These are phyloP conservation scores for Dryobotodes eremita DNA, from an alignment of 2,888 invertebrate species.

Conservation along the genomic window DNA sequence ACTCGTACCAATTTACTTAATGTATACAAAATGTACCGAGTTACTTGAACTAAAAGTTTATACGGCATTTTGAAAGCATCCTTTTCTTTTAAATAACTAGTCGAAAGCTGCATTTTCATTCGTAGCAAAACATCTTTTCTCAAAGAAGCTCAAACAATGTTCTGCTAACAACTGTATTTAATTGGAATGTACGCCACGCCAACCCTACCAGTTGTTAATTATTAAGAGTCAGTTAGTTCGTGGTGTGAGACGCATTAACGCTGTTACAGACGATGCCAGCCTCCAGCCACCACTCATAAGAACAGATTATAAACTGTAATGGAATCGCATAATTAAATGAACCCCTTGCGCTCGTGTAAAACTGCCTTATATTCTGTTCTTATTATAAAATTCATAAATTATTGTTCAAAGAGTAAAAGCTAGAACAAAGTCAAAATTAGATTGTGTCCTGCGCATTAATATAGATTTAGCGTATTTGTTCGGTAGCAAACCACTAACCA, in stretches of 20 bases:
- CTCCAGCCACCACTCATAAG: slow-evolving; percentile 40
- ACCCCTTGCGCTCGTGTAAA: slow-evolving; percentile 49
- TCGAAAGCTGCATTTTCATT: slow-evolving; percentile 1
- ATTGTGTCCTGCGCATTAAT: slow-evolving; percentile 18
- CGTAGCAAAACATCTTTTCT: slow-evolving; percentile 4
- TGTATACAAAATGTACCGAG: background rate
- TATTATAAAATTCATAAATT: slow-evolving; percentile 23
- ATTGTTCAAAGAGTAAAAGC: slow-evolving; percentile 8
- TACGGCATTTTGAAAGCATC: background rate
- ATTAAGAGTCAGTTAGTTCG: slow-evolving; percentile 84
- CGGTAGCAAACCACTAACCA: slow-evolving; percentile 37
- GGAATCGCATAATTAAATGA: slow-evolving; percentile 58
- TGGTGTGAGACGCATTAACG: slow-evolving; percentile 79
- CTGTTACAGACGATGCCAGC: slow-evolving; percentile 72
- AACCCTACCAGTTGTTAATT: slow-evolving; percentile 77
- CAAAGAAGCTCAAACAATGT: slow-evolving; percentile 5
- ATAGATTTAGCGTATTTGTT: slow-evolving; percentile 38
- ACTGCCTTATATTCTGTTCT: slow-evolving; percentile 20
- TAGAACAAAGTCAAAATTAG: slow-evolving; percentile 22
- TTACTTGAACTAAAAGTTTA: background rate
- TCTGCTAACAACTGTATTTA: slow-evolving; percentile 23
- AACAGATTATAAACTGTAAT: slow-evolving; percentile 64
- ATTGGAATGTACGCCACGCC: slow-evolving; percentile 33
- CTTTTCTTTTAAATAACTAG: background rate
- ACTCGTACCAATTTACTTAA: background rate